Conservation (phyloP, 2,797 vertebrate species). For the Thunnus albacares region DNA sequence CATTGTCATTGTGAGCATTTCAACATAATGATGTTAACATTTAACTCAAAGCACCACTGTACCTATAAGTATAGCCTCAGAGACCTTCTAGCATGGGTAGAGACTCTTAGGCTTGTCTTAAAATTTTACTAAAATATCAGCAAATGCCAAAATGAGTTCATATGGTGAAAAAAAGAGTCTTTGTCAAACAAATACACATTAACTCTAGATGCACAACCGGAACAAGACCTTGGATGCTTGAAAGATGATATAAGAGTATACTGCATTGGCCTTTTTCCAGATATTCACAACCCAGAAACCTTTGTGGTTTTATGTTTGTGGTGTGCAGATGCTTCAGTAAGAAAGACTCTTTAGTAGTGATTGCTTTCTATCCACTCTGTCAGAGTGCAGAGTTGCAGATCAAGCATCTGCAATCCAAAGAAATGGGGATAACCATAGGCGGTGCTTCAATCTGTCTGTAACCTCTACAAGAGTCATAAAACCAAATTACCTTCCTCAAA, state of each 20-base stretch:
- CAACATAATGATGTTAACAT: no score
- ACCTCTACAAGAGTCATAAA: slow-evolving; percentile 2
- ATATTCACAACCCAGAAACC: not conserved
- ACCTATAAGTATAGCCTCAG: no score
- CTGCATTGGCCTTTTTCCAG: slow-evolving; percentile 7
- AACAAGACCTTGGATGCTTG: not conserved
- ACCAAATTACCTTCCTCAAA: slow-evolving; percentile 12
- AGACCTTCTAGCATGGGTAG: no score
- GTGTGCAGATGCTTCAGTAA: not conserved
- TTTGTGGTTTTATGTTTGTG: not conserved
- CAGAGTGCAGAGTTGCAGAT: no score
- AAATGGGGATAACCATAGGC: not conserved
- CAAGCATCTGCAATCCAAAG: slow-evolving; percentile 1
- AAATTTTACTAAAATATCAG: no score
- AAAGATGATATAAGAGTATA: slow-evolving; percentile 8
- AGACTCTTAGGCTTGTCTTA: no score
- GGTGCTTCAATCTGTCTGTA: not conserved
- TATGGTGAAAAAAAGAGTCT: not conserved
- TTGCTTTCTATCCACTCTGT: not conserved
- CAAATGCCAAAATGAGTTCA: not conserved
- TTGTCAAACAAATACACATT: not conserved
- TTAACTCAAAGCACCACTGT: no score
- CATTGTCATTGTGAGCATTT: no score
- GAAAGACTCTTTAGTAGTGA: not conserved
- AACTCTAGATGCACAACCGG: not conserved